A percentile compares a stretch with the other conserved stretches of the same genome.
Evolutionary conservation across 2,888 invertebrate species (phyloP).

Genomic region (Balanococcus diminutus): DNA sequence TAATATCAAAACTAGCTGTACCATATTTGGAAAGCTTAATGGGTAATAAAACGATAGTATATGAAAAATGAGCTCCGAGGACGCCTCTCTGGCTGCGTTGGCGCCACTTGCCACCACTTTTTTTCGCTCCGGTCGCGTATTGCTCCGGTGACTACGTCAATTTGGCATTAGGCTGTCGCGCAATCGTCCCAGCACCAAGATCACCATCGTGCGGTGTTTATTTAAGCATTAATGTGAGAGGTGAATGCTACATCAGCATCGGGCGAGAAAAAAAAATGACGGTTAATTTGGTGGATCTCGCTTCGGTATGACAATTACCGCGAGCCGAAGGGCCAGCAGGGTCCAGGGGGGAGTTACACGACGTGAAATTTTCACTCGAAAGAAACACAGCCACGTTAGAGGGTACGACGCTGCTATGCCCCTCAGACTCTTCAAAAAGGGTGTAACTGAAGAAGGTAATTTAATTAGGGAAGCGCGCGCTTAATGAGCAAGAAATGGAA

Average conservation of each 20-base stretch:
- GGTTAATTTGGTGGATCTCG: neutral
- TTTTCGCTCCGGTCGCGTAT: neutral
- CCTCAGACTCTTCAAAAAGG: neutral
- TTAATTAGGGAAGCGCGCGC: constrained; percentile 40
- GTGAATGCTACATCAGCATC: neutral
- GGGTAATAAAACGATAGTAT: neutral
- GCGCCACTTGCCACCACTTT: neutral
- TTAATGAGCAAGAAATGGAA: constrained; percentile 52
- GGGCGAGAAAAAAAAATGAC: neutral
- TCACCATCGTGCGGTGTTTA: neutral
- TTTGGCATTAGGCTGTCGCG: neutral
- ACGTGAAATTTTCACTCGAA: neutral
- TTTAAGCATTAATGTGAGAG: neutral
- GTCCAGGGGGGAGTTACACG: neutral
- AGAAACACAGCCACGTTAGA: neutral
- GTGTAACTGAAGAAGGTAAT: constrained; percentile 40
- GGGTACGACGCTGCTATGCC: too few species aligned
- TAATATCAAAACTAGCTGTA: neutral
- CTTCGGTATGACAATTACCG: neutral
- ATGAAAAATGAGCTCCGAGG: neutral
- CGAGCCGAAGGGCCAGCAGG: neutral
- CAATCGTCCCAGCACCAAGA: neutral
- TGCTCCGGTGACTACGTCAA: neutral
- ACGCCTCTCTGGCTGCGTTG: neutral
- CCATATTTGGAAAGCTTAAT: neutral